These are phyloP conservation scores for Martes flavigula DNA, from an alignment of 2,797 vertebrate species.

Conservation along the genomic window DNA sequence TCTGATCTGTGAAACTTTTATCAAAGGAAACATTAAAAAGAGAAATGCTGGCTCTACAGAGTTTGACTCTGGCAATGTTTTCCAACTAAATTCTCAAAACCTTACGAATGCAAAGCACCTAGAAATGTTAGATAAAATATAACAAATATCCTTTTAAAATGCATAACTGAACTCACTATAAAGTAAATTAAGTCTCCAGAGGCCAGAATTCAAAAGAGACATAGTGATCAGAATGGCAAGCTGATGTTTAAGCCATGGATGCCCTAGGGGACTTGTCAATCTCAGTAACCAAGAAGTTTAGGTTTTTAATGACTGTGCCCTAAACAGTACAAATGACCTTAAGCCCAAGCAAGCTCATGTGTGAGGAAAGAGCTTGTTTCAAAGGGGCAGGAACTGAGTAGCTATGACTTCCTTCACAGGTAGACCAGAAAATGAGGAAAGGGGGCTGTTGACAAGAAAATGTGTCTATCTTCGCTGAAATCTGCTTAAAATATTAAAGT, in stretches of 20 bases:
- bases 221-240: conserved; percentile 7
- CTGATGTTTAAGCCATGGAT: not conserved
- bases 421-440: not conserved
- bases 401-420: not conserved
- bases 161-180: not conserved
- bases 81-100: conserved; percentile 19
- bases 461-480: not conserved
- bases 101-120: not conserved
- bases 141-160: conserved; percentile 18
- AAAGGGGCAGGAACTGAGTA: not conserved
- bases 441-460: not conserved
- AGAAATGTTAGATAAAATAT: conserved; percentile 32
- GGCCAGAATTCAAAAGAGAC: conserved; percentile 30
- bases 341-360: not conserved
- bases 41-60: not conserved
- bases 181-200: not conserved
- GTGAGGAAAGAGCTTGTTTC: not conserved
- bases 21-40: conserved; percentile 9
- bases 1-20: not conserved
- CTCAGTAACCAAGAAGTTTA: not conserved
- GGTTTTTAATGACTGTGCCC: not conserved
- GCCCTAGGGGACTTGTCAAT: not conserved
- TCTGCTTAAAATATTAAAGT: conserved; percentile 19
- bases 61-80: conserved; percentile 26
- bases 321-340: conserved; percentile 42